A percentile compares a stretch with the other conserved stretches of the same genome.
Conservation (phyloP, 2,888 invertebrate genomes). For the Oscheius sp. region DNA sequence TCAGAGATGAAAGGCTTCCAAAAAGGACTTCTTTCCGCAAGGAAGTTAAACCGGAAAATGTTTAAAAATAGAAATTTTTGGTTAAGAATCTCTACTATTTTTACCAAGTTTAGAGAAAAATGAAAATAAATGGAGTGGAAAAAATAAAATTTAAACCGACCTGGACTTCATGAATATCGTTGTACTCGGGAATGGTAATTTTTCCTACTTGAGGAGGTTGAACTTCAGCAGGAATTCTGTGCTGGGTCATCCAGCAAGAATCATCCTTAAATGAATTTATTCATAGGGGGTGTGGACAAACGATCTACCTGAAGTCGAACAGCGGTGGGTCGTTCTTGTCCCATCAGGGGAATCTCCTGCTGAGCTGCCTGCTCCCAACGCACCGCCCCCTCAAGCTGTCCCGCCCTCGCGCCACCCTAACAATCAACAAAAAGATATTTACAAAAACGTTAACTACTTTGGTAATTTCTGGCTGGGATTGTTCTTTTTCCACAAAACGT, state of each 20-base stretch:
- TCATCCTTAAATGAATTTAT: slow-evolving; percentile 51
- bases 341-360: slow-evolving; percentile 30
- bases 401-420: slow-evolving; percentile 42
- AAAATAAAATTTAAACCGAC: no score
- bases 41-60: no score
- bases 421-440: slow-evolving; percentile 23
- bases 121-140: no score
- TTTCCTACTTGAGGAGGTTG: slow-evolving; percentile 57
- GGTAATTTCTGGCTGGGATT: slow-evolving; percentile 29
- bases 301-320: slow-evolving; percentile 40
- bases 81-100: no score
- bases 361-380: slow-evolving; percentile 44
- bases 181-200: slow-evolving; percentile 55
- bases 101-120: no score
- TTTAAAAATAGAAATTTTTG: no score
- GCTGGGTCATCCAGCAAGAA: slow-evolving; percentile 59
- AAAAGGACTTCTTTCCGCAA: no score
- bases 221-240: slow-evolving; percentile 50
- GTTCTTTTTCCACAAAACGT: slow-evolving; percentile 47
- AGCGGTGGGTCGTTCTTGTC: slow-evolving; percentile 41
- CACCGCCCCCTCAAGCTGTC: slow-evolving; percentile 53
- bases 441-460: background rate
- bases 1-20: no score
- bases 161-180: slow-evolving; percentile 49
- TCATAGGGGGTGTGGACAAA: background rate